Base-by-base conservation (phyloP, 2,888 invertebrate species). In the Charanyca ferruginea region DNA sequence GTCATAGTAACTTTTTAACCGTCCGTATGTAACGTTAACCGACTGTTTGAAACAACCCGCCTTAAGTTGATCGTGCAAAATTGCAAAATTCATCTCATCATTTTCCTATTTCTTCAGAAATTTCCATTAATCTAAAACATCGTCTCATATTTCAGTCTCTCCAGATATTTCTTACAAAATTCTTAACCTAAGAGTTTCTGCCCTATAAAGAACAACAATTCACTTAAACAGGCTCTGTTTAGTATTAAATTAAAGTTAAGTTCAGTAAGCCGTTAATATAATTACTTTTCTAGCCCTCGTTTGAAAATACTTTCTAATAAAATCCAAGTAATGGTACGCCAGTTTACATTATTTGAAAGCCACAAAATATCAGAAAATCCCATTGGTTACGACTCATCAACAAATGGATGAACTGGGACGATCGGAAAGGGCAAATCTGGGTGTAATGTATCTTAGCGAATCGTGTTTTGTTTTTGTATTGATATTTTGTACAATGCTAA, bases 351-450 rank as follows among this genome's bases (percentile, higher is more conserved):
- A 74, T 72, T 73, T 59, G 52, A 61, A 61, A 67, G 65, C 58
- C 42, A 64, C 62, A 28, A 71, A 81, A 76, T 81, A 75, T 73
- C 60, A 58, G 60, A 64, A 75, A 79, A 81, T 78, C 65, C 72
- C 68, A 71, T 78, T 64, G 66, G 54, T 75, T 71, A 53, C 78
- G 63, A 68, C 64, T 81, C 81, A 80, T 83, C 77, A 81, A 80
- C 76, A 82, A 85, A 84, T 85, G 79, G 80, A 81, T 61, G 66
- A 53, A 38, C 57, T 66, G 52, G 57, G 63, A 35, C 52, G 44
- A 60, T 23, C 45, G 9, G 28, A 48, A 64, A 42, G n/a, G n/a
- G 55, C 68, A 70, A 72, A 67, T 49, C 62, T 55, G 13, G 8
- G 8, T 32, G 22, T 51, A 41, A 47, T 58, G 16, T 58, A n/a